Conservation (phyloP, 1,140 invertebrate genomes). For the Matsumurasca onukii region DNA sequence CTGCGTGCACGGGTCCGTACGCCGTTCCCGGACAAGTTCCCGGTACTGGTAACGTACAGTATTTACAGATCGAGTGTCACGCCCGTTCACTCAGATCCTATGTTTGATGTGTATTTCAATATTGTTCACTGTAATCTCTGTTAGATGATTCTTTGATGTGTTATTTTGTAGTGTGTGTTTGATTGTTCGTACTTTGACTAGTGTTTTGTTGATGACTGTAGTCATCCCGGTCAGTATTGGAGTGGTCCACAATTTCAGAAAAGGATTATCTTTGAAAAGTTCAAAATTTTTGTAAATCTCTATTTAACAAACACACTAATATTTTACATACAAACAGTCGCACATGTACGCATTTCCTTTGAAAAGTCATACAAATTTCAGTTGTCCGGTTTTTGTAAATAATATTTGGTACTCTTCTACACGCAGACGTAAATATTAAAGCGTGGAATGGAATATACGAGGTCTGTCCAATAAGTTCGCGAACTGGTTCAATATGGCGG, state of each 20-base stretch:
- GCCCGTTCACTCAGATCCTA: background rate
- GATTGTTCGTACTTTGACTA: constrained; percentile 29
- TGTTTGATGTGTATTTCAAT: constrained; percentile 26
- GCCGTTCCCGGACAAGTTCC: no score
- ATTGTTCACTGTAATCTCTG: constrained; percentile 7
- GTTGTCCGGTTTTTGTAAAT: background rate
- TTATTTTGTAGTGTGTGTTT: constrained; percentile 30
- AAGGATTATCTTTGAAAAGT: constrained; percentile 6
- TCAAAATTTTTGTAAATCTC: no score
- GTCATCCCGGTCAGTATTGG: constrained; percentile 14
- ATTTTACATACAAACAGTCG: constrained; percentile 23
- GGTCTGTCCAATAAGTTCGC: no score
- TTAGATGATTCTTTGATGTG: constrained; percentile 29
- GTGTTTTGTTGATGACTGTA: constrained; percentile 16
- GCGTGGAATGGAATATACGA: no score
- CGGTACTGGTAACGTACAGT: no score
- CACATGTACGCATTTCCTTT: constrained; percentile 7
- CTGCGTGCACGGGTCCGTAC: background rate
- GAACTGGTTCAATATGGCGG: no score
- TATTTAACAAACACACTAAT: constrained; percentile 6
- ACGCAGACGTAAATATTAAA: no score
- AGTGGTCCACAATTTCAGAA: constrained; percentile 26
- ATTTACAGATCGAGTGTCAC: no score
- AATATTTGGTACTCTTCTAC: no score
- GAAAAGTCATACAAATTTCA: background rate